These are phyloP conservation scores for Carpatolechia fugitivella DNA, from an alignment of 2,888 invertebrate genomes.

Conservation along the genomic window DNA sequence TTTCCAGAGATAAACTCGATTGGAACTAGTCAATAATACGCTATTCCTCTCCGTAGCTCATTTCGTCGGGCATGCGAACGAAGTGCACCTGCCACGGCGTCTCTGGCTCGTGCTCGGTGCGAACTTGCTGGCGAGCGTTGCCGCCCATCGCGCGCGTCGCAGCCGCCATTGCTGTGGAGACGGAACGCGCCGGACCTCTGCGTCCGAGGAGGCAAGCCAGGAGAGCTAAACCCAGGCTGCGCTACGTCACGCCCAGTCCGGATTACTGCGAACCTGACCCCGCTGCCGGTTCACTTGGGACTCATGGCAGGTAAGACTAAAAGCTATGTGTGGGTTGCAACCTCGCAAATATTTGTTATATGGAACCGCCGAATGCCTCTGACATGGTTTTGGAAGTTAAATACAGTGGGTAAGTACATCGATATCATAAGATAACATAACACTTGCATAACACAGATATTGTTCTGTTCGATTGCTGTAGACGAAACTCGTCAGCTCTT, in stretches of 20 bases:
- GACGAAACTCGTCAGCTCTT: too few relatives aligned
- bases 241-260: constrained; percentile 89
- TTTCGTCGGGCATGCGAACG: constrained; percentile 73
- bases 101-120: constrained; percentile 89
- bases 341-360: too few relatives aligned
- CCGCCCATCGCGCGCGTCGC: constrained; percentile 82
- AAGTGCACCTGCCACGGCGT: constrained; percentile 93
- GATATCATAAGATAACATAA: too few relatives aligned
- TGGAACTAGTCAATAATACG: too few relatives aligned
- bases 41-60: constrained; percentile 75
- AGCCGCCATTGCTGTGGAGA: constrained; percentile 65
- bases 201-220: constrained; percentile 49
- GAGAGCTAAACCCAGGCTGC: constrained; percentile 79
- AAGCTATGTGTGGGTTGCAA: too few relatives aligned
- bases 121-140: constrained; percentile 89
- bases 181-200: constrained; percentile 63
- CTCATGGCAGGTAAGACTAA: constrained; percentile 82
- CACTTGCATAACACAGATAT: too few relatives aligned
- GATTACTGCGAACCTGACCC: constrained; percentile 89
- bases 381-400: too few relatives aligned
- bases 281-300: constrained; percentile 86
- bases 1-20: too few relatives aligned
- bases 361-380: too few relatives aligned
- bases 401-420: too few relatives aligned
- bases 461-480: too few relatives aligned